Base-by-base conservation (phyloP, 2,797 vertebrate species). In the Melanotaenia pygmaea region DNA sequence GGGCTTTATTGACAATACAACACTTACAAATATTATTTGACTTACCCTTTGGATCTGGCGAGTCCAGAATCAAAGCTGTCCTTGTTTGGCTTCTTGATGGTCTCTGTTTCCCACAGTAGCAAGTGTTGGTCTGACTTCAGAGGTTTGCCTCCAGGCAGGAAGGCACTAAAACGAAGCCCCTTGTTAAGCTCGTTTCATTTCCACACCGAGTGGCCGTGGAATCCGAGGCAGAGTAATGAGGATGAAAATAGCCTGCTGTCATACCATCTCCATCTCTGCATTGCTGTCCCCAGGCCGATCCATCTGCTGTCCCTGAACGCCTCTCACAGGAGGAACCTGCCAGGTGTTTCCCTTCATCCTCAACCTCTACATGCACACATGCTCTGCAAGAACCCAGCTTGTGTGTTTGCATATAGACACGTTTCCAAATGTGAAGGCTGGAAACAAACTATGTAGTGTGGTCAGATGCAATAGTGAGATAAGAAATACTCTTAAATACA, bases 181-280 rank as follows among this genome's bases (percentile, higher is more conserved):
- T 12, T 28, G 4, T 26, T 67, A 40, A 67, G 32, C 16, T 11
- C 0, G 30, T 37, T 32, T 61, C 13, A 16, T 72, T 58, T 60
- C 40, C 57, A n/a, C 32, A 35, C 45, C 1, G 59, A 70, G 51
- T 59, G 62, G 18, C 59, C 37, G 51, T 1, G 22, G 0, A 58
- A 45, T 60, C 34, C 20, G 54, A 58, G 37, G 70, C 64, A 6
- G 59, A 59, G 45, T 80, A 70, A 74, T 57, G 54, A 74, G 70
- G 38, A 51, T 43, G 50, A 47, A 73, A 73, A 56, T 51, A 30
- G 71, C 45, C 38, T 40, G 64, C 64, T 0, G 45, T 61, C 62
- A 1, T 4, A 1, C 47, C 60, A 1, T 59, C 79, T 45, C 26
- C 9, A 2, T 30, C 0, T 16, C 38, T 4, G 38, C 38, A 13